These are phyloP conservation scores for Orthonevra nobilis DNA, from an alignment of 2,888 invertebrate genomes.

Conservation along the genomic window DNA sequence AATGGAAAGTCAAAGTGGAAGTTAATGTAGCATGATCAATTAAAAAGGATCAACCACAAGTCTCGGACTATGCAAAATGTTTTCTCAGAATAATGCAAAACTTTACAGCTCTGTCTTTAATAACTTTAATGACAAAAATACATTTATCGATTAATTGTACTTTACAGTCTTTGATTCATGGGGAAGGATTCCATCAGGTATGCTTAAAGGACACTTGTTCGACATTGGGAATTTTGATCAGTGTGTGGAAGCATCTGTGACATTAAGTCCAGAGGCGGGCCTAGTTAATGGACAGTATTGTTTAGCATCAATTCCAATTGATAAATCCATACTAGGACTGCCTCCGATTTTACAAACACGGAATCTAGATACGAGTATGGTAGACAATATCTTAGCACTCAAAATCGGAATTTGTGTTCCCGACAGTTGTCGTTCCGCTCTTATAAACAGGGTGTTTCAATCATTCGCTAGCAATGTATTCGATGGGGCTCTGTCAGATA, in stretches of 20 bases:
- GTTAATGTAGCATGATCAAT: too few relatives aligned
- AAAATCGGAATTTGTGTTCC: conserved; percentile 27
- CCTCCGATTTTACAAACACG: not conserved
- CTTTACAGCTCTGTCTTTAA: too few relatives aligned
- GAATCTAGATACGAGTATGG: not conserved
- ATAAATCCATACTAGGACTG: too few relatives aligned
- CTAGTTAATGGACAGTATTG: conserved; percentile 27
- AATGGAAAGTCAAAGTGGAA: too few relatives aligned
- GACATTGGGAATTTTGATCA: conserved; percentile 36
- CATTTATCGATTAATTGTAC: too few relatives aligned
- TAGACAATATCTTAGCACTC: not conserved
- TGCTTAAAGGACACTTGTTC: not conserved
- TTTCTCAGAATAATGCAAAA: too few relatives aligned
- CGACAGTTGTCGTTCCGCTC: conserved; percentile 7
- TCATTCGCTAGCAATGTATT: not conserved
- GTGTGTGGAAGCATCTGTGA: conserved; percentile 9
- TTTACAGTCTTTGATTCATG: conserved; percentile 34
- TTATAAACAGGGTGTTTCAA: conserved; percentile 20
- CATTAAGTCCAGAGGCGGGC: not conserved
- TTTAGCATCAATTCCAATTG: conserved; percentile 8
- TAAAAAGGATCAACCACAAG: too few relatives aligned
- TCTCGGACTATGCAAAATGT: too few relatives aligned
- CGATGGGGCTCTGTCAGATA: conserved; percentile 9
- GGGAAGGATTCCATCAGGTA: conserved; percentile 30
- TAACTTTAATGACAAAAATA: too few relatives aligned